Evolutionary conservation across 1,140 invertebrate species (phyloP).

Genomic region (Archivesica marissinica): DNA sequence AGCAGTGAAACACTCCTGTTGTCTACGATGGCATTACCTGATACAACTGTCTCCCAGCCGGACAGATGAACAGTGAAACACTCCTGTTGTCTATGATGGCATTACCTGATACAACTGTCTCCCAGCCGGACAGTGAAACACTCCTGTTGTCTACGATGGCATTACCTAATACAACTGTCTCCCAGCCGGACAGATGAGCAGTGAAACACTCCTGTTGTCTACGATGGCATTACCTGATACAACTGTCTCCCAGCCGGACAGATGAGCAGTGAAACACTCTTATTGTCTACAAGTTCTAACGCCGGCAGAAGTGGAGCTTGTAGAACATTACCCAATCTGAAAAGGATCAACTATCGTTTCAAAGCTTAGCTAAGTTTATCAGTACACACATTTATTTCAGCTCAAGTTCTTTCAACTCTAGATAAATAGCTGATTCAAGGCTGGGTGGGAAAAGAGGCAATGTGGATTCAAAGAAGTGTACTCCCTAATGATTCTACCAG

Average conservation of each 20-base stretch:
- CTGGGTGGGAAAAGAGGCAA: no score
- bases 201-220: slow-evolving; percentile 13
- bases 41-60: slow-evolving; percentile 75
- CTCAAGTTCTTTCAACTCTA: no score
- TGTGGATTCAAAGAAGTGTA: no score
- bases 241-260: slow-evolving; percentile 74
- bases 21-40: slow-evolving; percentile 78
- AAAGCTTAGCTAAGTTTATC: background rate
- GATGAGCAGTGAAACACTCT: slow-evolving; percentile 69
- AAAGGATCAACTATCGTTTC: slow-evolving; percentile 14
- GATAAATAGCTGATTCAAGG: no score
- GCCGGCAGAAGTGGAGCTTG: slow-evolving; percentile 76
- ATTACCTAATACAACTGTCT: slow-evolving; percentile 77
- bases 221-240: slow-evolving; percentile 73
- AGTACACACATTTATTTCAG: background rate
- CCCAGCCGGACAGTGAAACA: no score
- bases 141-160: background rate
- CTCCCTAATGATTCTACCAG: no score
- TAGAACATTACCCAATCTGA: slow-evolving; percentile 76
- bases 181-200: slow-evolving; percentile 72
- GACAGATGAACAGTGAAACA: slow-evolving; percentile 71
- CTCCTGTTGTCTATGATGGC: slow-evolving; percentile 76
- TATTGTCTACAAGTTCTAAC: slow-evolving; percentile 78
- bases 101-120: no score
- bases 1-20: slow-evolving; percentile 71